A percentile compares a stretch with the other conserved stretches of the same genome.
Evolutionary conservation across 2,888 invertebrate genomes (phyloP).

Genomic region (Halocaridina rubra): DNA sequence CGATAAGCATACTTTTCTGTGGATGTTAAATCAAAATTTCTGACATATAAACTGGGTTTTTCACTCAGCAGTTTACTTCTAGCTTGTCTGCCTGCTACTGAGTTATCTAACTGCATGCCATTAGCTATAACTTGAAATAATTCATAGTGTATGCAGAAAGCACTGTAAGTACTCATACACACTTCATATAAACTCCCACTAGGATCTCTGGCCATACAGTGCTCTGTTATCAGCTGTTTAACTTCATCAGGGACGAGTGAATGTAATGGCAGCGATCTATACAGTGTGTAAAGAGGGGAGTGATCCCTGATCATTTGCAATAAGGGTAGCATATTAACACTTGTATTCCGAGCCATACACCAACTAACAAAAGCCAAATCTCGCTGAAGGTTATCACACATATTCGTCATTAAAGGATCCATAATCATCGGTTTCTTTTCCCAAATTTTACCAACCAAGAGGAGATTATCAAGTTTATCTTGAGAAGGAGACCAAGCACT

Average conservation of each 20-base stretch:
- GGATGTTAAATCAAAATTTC: not conserved
- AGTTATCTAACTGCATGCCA: conserved; percentile 50
- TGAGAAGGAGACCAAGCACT: conserved; percentile 8
- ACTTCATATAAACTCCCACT: not conserved
- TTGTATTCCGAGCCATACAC: conserved; percentile 35
- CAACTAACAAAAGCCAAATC: conserved; percentile 30
- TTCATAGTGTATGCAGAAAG: conserved; percentile 20
- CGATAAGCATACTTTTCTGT: not conserved
- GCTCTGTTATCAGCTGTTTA: conserved; percentile 28
- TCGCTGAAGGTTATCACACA: conserved; percentile 9
- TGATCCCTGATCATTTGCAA: conserved; percentile 40
- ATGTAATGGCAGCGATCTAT: conserved; percentile 26
- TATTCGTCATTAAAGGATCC: conserved; percentile 22
- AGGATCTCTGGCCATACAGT: conserved; percentile 27
- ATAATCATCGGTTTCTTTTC: not conserved
- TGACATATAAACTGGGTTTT: not conserved
- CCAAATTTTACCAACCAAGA: not conserved
- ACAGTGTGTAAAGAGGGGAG: conserved; percentile 35
- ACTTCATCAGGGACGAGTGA: conserved; percentile 28
- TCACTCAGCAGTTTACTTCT: conserved; percentile 7
- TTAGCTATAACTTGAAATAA: conserved; percentile 39
- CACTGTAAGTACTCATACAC: conserved; percentile 37
- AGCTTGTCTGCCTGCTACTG: conserved; percentile 37
- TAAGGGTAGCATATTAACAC: conserved; percentile 12
- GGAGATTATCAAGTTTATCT: not conserved